phyloP scores from a whole-genome alignment of 2,888 invertebrate species.

The Boloria euphrosyne region DNA sequence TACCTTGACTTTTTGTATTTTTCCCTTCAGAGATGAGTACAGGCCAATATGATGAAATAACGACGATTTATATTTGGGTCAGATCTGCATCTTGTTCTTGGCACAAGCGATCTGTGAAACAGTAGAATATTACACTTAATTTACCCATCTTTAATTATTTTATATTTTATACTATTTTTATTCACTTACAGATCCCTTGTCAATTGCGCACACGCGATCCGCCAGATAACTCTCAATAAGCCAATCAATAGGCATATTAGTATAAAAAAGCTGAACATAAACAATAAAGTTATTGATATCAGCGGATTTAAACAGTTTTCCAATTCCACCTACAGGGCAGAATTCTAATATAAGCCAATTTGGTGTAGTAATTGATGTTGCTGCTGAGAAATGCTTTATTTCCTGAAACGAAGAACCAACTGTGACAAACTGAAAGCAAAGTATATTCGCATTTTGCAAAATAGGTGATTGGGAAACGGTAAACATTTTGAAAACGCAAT shows the following conservation, averaged over 20 bases:
- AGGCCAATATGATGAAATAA: constrained; percentile 98
- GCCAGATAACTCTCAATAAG: constrained; percentile 93
- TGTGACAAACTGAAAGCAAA: neutral
- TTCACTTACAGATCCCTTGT: constrained; percentile 86
- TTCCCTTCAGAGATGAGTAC: constrained; percentile 96
- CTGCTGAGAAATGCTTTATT: constrained; percentile 57
- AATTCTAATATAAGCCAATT: constrained; percentile 97
- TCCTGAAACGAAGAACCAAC: constrained; percentile 49
- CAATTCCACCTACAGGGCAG: constrained; percentile 96
- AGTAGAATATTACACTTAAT: constrained; percentile 9
- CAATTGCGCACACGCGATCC: constrained; percentile 93
- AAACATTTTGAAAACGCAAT: neutral
- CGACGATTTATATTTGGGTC: constrained; percentile 94
- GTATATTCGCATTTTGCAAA: constrained; percentile 5
- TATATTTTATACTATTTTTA: neutral
- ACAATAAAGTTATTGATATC: constrained; percentile 93
- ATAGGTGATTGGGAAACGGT: neutral
- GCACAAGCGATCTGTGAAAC: constrained; percentile 90
- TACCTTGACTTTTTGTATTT: constrained; percentile 97
- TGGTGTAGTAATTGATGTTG: constrained; percentile 66
- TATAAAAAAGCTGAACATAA: constrained; percentile 97
- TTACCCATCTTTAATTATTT: neutral
- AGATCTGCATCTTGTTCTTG: constrained; percentile 88
- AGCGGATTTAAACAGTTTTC: constrained; percentile 95
- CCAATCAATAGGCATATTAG: constrained; percentile 99